A percentile compares a stretch with the other conserved stretches of the same genome.
phyloP scores from a whole-genome alignment of 2,797 vertebrate genomes.

The Poecilia velifera region DNA sequence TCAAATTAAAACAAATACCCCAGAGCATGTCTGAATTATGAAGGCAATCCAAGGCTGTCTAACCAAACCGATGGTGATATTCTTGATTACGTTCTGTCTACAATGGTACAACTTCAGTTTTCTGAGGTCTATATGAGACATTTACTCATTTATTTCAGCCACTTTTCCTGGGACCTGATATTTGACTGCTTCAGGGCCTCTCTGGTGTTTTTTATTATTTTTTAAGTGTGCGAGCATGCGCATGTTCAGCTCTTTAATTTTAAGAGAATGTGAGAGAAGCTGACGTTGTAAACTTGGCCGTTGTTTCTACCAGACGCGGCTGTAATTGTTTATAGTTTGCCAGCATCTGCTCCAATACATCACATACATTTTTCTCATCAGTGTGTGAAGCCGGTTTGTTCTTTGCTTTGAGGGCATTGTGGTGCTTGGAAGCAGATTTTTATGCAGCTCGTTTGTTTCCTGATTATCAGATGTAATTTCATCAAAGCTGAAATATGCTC shows the following conservation, averaged over 20 bases:
- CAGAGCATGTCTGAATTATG: too few relatives aligned
- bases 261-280: constrained; percentile 38
- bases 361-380: constrained; percentile 35
- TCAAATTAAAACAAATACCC: not conserved
- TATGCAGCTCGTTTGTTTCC: constrained; percentile 21
- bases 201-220: constrained; percentile 6
- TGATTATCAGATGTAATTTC: constrained; percentile 37
- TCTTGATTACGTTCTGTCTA: not conserved
- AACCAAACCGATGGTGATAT: not conserved
- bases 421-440: constrained; percentile 17
- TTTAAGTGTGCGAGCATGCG: constrained; percentile 12
- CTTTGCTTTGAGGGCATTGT: constrained; percentile 18
- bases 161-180: not conserved
- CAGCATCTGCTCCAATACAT: constrained; percentile 35
- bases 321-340: constrained; percentile 51
- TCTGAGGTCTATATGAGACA: not conserved
- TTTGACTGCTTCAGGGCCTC: constrained; percentile 12
- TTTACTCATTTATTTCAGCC: not conserved
- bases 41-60: not conserved
- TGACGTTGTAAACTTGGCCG: constrained; percentile 50
- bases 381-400: constrained; percentile 17
- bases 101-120: too few relatives aligned
- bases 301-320: constrained; percentile 28
- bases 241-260: constrained; percentile 30
- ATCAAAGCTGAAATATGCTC: constrained; percentile 32